These are phyloP conservation scores for Semaprochilodus insignis DNA, from an alignment of 2,797 vertebrate species.

Conservation along the genomic window DNA sequence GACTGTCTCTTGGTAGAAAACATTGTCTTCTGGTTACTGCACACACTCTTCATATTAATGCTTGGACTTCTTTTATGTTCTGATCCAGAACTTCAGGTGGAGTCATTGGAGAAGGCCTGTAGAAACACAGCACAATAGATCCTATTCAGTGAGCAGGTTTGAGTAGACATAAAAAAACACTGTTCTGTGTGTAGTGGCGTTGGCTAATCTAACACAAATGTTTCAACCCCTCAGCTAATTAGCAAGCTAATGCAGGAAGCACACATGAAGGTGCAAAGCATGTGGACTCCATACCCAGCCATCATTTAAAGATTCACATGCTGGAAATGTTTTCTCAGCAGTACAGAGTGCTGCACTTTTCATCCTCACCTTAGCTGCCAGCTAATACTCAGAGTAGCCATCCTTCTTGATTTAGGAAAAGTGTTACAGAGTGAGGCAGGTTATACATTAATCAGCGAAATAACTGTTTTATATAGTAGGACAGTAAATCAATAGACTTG, in stretches of 20 bases:
- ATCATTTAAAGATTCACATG: constrained; percentile 39
- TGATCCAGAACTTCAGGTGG: constrained; percentile 42
- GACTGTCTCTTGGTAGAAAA: neutral
- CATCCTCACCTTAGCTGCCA: constrained; percentile 8
- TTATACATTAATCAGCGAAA: constrained; percentile 45
- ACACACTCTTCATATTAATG: constrained; percentile 42
- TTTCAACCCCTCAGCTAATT: neutral
- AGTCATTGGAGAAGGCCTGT: constrained; percentile 35
- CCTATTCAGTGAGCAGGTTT: constrained; percentile 11
- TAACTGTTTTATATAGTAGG: constrained; percentile 44
- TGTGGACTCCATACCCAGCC: neutral
- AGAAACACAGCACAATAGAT: neutral
- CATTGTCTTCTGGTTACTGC: neutral
- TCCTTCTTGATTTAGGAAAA: constrained; percentile 37
- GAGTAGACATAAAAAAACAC: neutral
- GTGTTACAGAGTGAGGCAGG: constrained; percentile 32
- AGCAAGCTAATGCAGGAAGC: neutral
- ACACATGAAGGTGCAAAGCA: neutral
- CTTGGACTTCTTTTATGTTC: constrained; percentile 53
- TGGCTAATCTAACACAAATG: neutral
- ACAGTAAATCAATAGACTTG: constrained; percentile 54
- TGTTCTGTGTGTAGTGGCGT: neutral
- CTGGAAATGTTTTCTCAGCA: constrained; percentile 58
- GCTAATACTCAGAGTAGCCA: constrained; percentile 31
- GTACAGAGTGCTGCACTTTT: constrained; percentile 55